Conservation (phyloP, 2,113 vertebrate genomes). For the Phainopepla nitens region DNA sequence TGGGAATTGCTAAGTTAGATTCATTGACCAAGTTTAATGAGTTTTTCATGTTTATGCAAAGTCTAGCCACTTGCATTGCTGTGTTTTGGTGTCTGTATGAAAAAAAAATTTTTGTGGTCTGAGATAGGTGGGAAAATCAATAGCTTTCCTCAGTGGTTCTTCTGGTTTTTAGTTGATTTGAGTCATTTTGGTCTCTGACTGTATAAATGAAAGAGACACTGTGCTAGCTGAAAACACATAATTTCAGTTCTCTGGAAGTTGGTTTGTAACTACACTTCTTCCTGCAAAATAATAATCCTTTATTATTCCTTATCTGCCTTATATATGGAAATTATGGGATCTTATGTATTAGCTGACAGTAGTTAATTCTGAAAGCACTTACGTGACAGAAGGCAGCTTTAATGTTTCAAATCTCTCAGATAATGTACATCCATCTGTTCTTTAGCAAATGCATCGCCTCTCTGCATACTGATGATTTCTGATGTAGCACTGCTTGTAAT, state of each 20-base stretch:
- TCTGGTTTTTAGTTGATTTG: neutral
- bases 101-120: neutral
- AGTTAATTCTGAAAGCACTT: constrained; percentile 37
- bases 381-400: constrained; percentile 12
- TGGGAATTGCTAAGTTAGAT: neutral
- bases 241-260: neutral
- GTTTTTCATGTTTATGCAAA: neutral
- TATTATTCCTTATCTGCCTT: neutral
- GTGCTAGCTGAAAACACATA: neutral
- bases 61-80: neutral
- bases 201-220: neutral
- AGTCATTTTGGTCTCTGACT: neutral
- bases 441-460: neutral
- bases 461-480: constrained; percentile 40
- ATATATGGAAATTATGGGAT: neutral
- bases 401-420: constrained; percentile 35
- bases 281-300: neutral
- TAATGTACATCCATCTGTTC: constrained; percentile 49
- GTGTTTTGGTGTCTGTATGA: neutral
- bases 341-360: neutral
- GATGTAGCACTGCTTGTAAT: neutral
- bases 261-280: neutral
- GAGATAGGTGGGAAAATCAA: neutral
- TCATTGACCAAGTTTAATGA: neutral
- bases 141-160: neutral